phyloP scores from a whole-genome alignment of 2,888 invertebrate species.

The Nesidiocoris tenuis region DNA sequence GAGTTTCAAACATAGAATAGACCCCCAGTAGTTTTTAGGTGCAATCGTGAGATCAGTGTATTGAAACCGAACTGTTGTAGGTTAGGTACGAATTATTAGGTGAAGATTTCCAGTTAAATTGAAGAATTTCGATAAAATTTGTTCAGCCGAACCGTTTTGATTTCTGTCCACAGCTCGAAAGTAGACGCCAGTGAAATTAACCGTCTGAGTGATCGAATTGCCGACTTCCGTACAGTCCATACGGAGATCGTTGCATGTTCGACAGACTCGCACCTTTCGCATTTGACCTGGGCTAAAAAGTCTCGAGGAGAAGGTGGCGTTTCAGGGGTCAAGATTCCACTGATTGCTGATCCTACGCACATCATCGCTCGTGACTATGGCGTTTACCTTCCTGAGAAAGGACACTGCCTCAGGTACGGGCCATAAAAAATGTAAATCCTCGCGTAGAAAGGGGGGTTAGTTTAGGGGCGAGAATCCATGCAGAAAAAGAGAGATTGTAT shows the following conservation, averaged over 20 bases:
- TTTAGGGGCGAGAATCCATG: too few species aligned
- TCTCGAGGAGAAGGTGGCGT: conserved; percentile 87
- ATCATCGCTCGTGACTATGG: conserved; percentile 91
- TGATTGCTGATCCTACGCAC: conserved; percentile 87
- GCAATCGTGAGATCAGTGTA: too few species aligned
- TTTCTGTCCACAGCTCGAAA: conserved; percentile 69
- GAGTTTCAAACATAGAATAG: too few species aligned
- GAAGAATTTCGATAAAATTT: neutral
- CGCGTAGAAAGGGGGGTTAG: too few species aligned
- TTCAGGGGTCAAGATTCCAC: conserved; percentile 81
- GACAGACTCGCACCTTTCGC: conserved; percentile 87
- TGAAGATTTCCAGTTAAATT: neutral
- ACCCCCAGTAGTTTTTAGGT: too few species aligned
- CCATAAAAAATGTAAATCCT: too few species aligned
- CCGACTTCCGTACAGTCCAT: conserved; percentile 77
- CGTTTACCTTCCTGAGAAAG: conserved; percentile 86
- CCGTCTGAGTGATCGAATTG: conserved; percentile 80
- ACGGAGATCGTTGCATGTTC: conserved; percentile 86
- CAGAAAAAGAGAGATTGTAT: too few species aligned
- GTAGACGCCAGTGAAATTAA: conserved; percentile 90
- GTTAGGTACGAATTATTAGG: neutral
- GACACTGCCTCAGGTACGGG: conserved; percentile 81
- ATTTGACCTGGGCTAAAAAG: conserved; percentile 89
- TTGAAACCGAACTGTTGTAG: too few species aligned
- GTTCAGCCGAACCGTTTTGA: too few species aligned